Conservation (phyloP, 2,888 invertebrate species). For the Torymus texanus region DNA sequence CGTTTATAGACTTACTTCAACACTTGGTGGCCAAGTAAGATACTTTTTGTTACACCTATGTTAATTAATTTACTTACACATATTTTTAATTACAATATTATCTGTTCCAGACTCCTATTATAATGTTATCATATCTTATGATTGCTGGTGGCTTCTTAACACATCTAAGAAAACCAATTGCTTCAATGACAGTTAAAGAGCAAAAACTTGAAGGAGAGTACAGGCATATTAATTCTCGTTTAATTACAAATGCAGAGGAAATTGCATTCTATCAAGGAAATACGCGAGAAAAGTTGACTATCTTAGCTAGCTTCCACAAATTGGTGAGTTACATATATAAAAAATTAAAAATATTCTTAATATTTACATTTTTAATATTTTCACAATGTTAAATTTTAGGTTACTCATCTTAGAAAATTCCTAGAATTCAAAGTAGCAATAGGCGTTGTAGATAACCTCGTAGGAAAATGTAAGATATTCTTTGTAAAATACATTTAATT, state of each 20-base stretch:
- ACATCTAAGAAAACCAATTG: conserved; percentile 89
- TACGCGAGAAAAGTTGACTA: conserved; percentile 89
- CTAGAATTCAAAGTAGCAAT: conserved; percentile 92
- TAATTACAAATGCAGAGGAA: conserved; percentile 98
- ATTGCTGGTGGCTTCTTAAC: conserved; percentile 92
- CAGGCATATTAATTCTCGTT: conserved; percentile 95
- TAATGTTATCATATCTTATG: conserved; percentile 91
- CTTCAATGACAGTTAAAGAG: conserved; percentile 91
- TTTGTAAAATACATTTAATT: neutral
- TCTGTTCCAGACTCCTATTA: conserved; percentile 86
- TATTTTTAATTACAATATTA: conserved; percentile 19
- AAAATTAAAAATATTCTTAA: conserved; percentile 2
- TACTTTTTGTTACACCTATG: conserved; percentile 20
- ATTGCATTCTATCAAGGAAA: conserved; percentile 90
- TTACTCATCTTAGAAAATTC: conserved; percentile 89
- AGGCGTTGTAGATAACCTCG: conserved; percentile 96
- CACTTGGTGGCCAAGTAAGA: conserved; percentile 86
- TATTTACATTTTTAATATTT: conserved; percentile 17
- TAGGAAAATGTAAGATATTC: conserved; percentile 90
- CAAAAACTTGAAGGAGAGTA: conserved; percentile 99
- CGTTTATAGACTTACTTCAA: conserved; percentile 90
- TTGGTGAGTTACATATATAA: conserved; percentile 75
- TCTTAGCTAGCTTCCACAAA: conserved; percentile 92
- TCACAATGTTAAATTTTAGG: conserved; percentile 73
- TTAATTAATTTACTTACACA: conserved; percentile 5